Base-by-base conservation (phyloP, 2,797 vertebrate genomes). In the Acrocephalus scirpaceus region DNA sequence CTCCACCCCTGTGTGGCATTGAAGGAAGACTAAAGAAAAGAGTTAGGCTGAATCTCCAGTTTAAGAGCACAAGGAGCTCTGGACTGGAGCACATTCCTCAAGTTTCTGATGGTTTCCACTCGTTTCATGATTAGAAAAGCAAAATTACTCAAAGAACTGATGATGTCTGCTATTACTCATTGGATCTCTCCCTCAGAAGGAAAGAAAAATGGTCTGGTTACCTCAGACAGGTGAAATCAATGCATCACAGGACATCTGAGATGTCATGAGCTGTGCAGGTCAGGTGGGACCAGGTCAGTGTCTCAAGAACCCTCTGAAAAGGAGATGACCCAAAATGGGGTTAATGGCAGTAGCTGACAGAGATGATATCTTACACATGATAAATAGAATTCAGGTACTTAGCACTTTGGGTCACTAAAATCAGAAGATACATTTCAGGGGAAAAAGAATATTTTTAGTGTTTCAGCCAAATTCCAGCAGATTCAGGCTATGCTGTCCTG, bases 61-160 rank as follows among this genome's bases (percentile, higher is more conserved):
- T 60, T 27, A 60, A 40, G n/a, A 85, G 61, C 50, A 27, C 8
- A 57, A 45, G 62, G 38, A 78, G 13, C 30, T 75, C 77, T 73
- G 62, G 29, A 47, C 7, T 57, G 44, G 27, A 66, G 29, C 15
- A 45, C 0, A 0, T 70, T 60, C 10, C 3, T 79, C 38, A 30
- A 27, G 18, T 65, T 80, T 54, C 60, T 57, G 34, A 40, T 34
- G 22, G 27, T 40, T 86, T 67, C 40, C 19, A 44, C 10, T 62
- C 3, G 0, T 56, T 61, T 70, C 29, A 53, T 10, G 9, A 56
- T 65, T 58, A 70, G 80, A 76, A 74, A 81, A 86, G 29, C 13
- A 92, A 88, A 94, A 90, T 79, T 30, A 48, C 40, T 57, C 34
- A 26, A 78, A 82, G 23, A 81, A 79, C 48, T 30, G 23, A 21